Evolutionary conservation across 2,113 vertebrate genomes (phyloP), one percentile per base, ranked within the genome.

Genomic region (Syngnathus typhle): DNA sequence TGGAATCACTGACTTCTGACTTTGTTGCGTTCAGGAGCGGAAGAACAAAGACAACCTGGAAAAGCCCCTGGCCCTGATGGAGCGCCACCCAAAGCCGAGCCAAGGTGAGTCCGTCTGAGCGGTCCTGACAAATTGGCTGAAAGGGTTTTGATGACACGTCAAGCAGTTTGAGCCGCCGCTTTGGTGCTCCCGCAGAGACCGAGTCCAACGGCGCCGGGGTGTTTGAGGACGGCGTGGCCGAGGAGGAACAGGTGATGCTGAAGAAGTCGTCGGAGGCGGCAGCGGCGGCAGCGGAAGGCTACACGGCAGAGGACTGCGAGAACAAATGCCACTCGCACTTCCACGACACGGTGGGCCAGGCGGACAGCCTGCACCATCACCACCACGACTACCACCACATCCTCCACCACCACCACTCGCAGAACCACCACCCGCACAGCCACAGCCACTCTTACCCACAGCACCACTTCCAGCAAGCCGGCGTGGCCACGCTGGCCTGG

Each of bases 321-420:
- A 96, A 99, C 88, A 98, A 98, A 65, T 98, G 97, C 81, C 97
- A 99, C 84, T 98, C 96, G 8, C 96, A 99, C 83, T 94, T 99
- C 80, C 96, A 99, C 0, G 96, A 99, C 78, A 98, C 96, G 0
- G 91, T 99, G 11, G 96, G 95, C 21, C 94, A 96, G 78, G 91
- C 95, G 0, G 95, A 96, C 62, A 92, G 93, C 59, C 88, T 93
- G 68, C 95, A 95, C 67, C 97, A 99, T 84, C 97, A 99, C 71
- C 96, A 99, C 84, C 96, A 99, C 5, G 95, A 98, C 85, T 99
- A 99, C 88, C 96, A 99, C 84, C 96, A 99, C 81, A 99, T 99
- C 82, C 92, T 99, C 59, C 96, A 99, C 75, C 97, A 98, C 82
- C 96, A 99, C 71, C 96, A 98, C 72, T 96, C 97, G 60, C 96